Evolutionary conservation across 2,888 invertebrate genomes (phyloP), one percentile per base, ranked within the genome.

Genomic region (Bombylius major): DNA sequence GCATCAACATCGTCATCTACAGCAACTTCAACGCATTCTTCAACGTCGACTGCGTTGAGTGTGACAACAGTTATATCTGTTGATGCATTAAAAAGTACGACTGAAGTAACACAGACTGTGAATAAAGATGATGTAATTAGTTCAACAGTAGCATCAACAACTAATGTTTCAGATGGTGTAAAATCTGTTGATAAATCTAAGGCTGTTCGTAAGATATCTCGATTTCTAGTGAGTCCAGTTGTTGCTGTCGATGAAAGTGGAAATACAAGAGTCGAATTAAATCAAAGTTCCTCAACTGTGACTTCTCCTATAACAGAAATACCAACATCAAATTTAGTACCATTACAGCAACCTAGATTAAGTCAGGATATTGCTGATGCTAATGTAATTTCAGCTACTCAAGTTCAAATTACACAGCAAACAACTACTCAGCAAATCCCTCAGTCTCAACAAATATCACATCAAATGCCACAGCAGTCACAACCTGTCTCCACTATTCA

Each of bases 191-290:
- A 42, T 33, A 34, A 12, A 11, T 73, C 77, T 9, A 81, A 81
- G 63, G 80, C 80, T 51, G 78, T 78, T 47, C 76, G 88, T 58
- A 89, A 89, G 70, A 86, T 89, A 64, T 89, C 89, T 39, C 77
- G 89, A 56, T 89, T 89, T 74, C 79, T 88, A 69, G 88, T 89
- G 63, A 89, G 88, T 70, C 88, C 89, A 32, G 88, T 89, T 3
- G 78, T 85, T 42, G 83, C 83, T 66, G 57, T 56, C 23, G 50
- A 60, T 49, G 65, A 56, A 57, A 62, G 56, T 59, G 53, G 65
- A 59, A 56, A 42, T 56, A 47, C 62, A 59, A 46, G 62, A 61
- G 36, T 59, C 58, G 34, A 65, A 13, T 62, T 54, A 52, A 11
- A 14, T 14, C 14, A 47, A 4, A 47, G n/a, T 11, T 23, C 47